Evolutionary conservation across 2,113 vertebrate genomes (phyloP).

Genomic region (Silurus meridionalis): DNA sequence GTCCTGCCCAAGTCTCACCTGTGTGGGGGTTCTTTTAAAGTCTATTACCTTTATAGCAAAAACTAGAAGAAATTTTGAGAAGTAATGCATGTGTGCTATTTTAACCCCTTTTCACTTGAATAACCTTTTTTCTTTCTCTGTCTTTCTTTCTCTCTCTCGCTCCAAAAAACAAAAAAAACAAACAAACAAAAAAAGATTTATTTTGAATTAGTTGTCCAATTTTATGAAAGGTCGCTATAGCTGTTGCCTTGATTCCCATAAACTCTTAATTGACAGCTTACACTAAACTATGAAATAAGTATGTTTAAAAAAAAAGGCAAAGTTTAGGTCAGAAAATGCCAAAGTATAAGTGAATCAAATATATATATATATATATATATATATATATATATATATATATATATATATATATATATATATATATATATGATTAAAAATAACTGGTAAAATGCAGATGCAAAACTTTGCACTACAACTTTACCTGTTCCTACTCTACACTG

Average conservation of each 20-base stretch:
- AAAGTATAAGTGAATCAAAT: neutral
- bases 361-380: neutral
- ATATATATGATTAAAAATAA: neutral
- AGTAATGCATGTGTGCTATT: neutral
- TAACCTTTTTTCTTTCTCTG: neutral
- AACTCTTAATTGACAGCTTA: neutral
- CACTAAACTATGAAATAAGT: neutral
- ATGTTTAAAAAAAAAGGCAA: too few species aligned
- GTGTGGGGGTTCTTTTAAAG: neutral
- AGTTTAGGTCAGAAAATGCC: too few species aligned
- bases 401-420: neutral
- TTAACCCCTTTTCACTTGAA: neutral
- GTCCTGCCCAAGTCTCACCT: neutral
- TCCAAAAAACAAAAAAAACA: too few species aligned
- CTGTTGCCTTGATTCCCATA: neutral
- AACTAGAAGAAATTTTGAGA: neutral
- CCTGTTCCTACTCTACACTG: neutral
- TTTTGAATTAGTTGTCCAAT: too few species aligned
- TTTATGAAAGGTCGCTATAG: neutral
- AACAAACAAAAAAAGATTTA: too few species aligned
- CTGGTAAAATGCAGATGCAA: neutral
- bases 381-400: neutral
- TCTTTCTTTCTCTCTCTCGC: neutral
- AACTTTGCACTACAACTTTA: neutral
- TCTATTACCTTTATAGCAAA: neutral